Evolutionary conservation across 1,140 invertebrate species (phyloP), one percentile per base, ranked within the genome.

Genomic region (Diorhabda elongata): DNA sequence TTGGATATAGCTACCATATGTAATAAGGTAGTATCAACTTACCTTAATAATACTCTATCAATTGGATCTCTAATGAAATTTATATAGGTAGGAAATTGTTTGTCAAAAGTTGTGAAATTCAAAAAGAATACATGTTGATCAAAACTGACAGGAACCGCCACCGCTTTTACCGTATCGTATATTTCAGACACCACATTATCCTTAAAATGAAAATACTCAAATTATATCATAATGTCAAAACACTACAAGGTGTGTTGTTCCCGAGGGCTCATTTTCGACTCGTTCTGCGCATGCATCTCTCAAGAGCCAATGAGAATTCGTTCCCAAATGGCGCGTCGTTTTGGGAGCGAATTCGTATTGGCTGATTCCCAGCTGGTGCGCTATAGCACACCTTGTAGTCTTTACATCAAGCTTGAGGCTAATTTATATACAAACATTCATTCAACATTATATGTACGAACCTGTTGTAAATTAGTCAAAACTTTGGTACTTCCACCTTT

Each of bases 61-160:
- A 87, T 78, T 5, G 89, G 90, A 77, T 91, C 85, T 73, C 89
- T 81, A 4, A 91, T 84, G 58, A 91, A 73, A 70, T 89, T 90
- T 61, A 91, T 85, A 77, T 87, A 90, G 44, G 85, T 85, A 2
- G 89, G 89, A 11, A 84, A 83, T 74, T 87, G 85, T 68, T 82
- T 81, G 9, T 84, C 86, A 69, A 83, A 87, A 47, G 81, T 74
- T 2, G 85, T 85, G 77, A 91, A 91, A 80, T 90, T 89, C 3
- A 89, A 78, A 75, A 90, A 90, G 73, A 86, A 85, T 2, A 89
- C 81, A 73, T 88, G 85, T 4, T 85, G 82, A 74, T 91, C 88
- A 72, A 89, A 89, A 71, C 83, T 86, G 44, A 88, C 74, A 11
- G 87, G 87, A 44, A 88, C 78, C 2, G 87, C 86, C 68, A 85